Evolutionary conservation across 2,113 vertebrate species (phyloP).

Genomic region (Dipodomys ordii): DNA sequence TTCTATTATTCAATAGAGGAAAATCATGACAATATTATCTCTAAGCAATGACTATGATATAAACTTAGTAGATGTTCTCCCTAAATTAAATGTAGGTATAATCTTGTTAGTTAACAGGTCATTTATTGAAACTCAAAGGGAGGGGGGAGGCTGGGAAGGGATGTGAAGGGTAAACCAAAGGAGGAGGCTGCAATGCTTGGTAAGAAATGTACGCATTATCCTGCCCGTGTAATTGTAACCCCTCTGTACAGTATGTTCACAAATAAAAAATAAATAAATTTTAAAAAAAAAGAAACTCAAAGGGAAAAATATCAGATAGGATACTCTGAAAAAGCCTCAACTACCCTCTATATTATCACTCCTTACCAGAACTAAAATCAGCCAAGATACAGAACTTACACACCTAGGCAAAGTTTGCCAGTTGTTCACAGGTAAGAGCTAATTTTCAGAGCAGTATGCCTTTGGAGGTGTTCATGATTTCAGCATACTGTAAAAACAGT

Average conservation of each 20-base stretch:
- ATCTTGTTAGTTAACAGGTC: neutral
- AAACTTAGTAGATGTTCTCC: neutral
- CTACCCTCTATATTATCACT: neutral
- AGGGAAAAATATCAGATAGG: slow-evolving; percentile 7
- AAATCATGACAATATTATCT: slow-evolving; percentile 11
- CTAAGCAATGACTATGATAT: neutral
- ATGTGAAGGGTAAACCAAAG: too few species aligned
- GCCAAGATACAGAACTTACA: slow-evolving; percentile 5
- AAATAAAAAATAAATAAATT: too few species aligned
- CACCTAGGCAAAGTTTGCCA: neutral
- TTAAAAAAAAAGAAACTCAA: too few species aligned
- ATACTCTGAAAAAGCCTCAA: neutral
- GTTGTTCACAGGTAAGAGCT: neutral
- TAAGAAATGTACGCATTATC: too few species aligned
- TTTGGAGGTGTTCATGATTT: neutral
- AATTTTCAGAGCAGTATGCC: neutral
- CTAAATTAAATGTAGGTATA: slow-evolving; percentile 22
- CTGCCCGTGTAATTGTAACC: too few species aligned
- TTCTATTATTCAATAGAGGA: neutral
- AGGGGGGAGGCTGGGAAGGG: too few species aligned
- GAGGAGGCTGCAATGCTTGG: too few species aligned
- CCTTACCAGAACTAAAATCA: slow-evolving; percentile 27
- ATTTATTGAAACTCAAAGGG: slow-evolving; percentile 25
- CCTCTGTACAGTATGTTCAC: too few species aligned
- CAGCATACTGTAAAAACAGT: neutral